Base-by-base conservation (phyloP, 1,140 invertebrate species). In the Polypedilum vanderplanki region DNA sequence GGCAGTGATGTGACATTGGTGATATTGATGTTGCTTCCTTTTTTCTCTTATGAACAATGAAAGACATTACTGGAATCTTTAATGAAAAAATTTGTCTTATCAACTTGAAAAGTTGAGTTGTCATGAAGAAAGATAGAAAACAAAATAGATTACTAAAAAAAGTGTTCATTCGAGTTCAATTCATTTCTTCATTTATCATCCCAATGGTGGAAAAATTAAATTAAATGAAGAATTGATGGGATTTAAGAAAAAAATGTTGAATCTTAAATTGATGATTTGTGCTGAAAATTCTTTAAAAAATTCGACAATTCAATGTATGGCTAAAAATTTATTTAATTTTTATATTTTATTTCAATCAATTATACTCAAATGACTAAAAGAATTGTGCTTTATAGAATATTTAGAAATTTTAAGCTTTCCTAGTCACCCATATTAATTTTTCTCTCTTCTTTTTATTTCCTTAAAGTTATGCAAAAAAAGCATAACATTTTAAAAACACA, bases 1-100 rank as follows among this genome's bases (percentile, higher is more conserved):
- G 46, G 46, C 46, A 57, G n/a, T 57, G 46, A 57, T 57, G 46
- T 57, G 46, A 57, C 46, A 57, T 57, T 57, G 46, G 46, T 57
- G 46, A 57, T 57, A 57, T 57, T 57, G 46, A 57, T 57, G 46
- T 4, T n/a, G n/a, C 4, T 33, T 57, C 46, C 46, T 57, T 33
- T 33, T 33, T 33, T 33, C 24, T 33, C 24, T 33, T 33, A 33
- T 33, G 24, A 33, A n/a, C n/a, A n/a, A 57, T n/a, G 46, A 57
- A n/a, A 4, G 46, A 57, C 46, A 57, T 57, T n/a, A 57, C n/a
- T 15, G n/a, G 46, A 57, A 57, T 57, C 46, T 57, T 57, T 57
- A 57, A 57, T 57, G 46, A 57, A 57, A 57, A 57, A n/a, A 46
- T 46, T 12, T 57, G n/a, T 57, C 46, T 57, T 15, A n/a, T 57